phyloP scores from a whole-genome alignment of 2,888 invertebrate species.

The Acronicta leporina region DNA sequence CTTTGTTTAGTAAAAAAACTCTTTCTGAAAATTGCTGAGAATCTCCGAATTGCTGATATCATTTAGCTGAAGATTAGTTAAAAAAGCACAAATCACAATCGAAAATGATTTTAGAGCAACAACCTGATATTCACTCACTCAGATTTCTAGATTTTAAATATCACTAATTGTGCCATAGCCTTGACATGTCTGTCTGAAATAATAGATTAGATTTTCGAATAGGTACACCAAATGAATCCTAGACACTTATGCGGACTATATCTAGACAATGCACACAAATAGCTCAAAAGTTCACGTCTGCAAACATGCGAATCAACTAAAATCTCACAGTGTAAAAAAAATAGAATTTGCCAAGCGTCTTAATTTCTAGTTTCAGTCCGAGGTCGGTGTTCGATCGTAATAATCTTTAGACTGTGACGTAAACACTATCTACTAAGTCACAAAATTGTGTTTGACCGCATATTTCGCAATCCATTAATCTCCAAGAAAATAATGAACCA shows the following conservation, averaged over 20 bases:
- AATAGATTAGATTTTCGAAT: conserved; percentile 24
- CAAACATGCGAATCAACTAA: conserved; percentile 3
- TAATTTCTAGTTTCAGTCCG: conserved; percentile 27
- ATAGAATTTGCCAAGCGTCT: conserved; percentile 32
- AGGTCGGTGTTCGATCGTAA: conserved; percentile 39
- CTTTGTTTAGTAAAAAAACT: no score
- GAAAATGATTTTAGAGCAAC: neutral
- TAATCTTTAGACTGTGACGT: conserved; percentile 36
- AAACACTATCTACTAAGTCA: neutral
- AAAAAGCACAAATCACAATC: neutral
- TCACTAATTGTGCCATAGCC: conserved; percentile 4
- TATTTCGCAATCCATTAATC: conserved; percentile 31
- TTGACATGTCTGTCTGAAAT: conserved; percentile 20
- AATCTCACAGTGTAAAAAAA: conserved; percentile 13
- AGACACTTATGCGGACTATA: conserved; percentile 22
- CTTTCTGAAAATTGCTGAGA: no score
- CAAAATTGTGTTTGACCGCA: neutral
- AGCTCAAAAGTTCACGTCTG: conserved; percentile 14
- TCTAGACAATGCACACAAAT: conserved; percentile 17
- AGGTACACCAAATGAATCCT: conserved; percentile 16
- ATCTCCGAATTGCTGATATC: no score
- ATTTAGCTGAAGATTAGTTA: no score
- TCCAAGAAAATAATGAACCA: conserved; percentile 7
- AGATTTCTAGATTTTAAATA: neutral
- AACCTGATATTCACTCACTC: neutral